Evolutionary conservation across 1,140 invertebrate species (phyloP), one percentile per base, ranked within the genome.

Genomic region (Drosophila gunungcola): DNA sequence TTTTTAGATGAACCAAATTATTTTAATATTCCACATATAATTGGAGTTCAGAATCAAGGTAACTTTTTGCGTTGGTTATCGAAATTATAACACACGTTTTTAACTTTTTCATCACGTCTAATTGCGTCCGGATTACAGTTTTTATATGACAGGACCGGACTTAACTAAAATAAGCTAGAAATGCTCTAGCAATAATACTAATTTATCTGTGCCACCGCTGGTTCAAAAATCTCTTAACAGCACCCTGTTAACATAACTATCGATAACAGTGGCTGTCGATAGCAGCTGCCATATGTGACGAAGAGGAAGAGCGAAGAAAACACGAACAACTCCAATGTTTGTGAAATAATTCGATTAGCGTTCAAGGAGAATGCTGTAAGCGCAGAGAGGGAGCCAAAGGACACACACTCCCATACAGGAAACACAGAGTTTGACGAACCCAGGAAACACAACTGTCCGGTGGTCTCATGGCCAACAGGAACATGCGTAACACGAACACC

Each of bases 401-500:
- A 5, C 27, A 36, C 13, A n/a, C 3, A 45, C 10, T 36, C 1
- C n/a, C 27, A 29, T n/a, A 12, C 6, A 46, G 41, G 11, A 11
- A 46, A 34, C 56, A 48, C 12, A 5, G 39, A 43, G 9, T 16
- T 34, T 10, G 3, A 13, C 7, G 3, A 9, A 29, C 55, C 5
- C 32, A 38, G 46, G n/a, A 10, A 29, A 4, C 10, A 13, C 11
- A 10, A n/a, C 38, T 34, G 63, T 12, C 16, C 25, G 12, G 13
- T 25, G 16, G 16, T 48, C 42, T 11, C 4, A 91, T 92, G 89
- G 75, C 90, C 51, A 86, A 78, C 60, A 78, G 91, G 29, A 76
- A 57, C 34, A 89, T 82, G 72, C 85, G 91, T 76, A 86, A 92
- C 49, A 91, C 90, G 72, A 86, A 92, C 49, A 91, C 90, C 36